Percentiles rank a stretch among this genome's conserved stretches.
Conservation (phyloP, 2,888 invertebrate species). For the Callinectes sapidus region DNA sequence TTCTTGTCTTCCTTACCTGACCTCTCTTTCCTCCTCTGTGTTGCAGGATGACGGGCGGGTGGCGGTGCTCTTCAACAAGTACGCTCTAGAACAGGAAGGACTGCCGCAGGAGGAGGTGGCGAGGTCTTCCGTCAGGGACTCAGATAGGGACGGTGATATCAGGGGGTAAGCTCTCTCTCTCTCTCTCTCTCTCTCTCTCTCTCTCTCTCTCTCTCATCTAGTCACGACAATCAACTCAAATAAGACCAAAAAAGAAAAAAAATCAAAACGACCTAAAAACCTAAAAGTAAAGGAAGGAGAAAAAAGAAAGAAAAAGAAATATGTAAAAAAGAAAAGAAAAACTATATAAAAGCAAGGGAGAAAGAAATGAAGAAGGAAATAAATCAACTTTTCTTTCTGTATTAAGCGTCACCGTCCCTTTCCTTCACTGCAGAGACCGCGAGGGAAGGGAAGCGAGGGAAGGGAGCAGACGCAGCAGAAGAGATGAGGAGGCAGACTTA, state of each 20-base stretch:
- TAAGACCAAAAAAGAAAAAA: not conserved
- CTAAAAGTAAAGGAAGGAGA: no score
- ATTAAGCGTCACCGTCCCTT: no score
- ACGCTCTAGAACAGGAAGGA: constrained; percentile 80
- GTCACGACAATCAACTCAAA: no score
- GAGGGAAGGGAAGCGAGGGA: not conserved
- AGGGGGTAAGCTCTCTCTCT: constrained; percentile 3
- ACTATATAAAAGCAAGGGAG: not conserved
- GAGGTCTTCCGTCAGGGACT: constrained; percentile 40
- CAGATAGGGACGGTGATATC: constrained; percentile 2
- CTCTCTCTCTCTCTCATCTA: not conserved
- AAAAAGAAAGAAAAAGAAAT: no score
- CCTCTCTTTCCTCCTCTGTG: not conserved
- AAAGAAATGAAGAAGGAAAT: not conserved
- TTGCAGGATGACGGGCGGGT: constrained; percentile 73
- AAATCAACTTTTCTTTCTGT: not conserved
- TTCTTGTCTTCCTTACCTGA: no score
- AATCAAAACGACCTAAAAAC: no score
- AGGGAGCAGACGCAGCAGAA: constrained; percentile 43
- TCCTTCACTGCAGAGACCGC: not conserved
- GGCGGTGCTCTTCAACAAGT: constrained; percentile 84
- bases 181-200: not conserved
- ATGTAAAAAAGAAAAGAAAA: not conserved
- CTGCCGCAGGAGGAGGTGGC: constrained; percentile 27
- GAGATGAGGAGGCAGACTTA: constrained; percentile 55